A percentile compares a stretch with the other conserved stretches of the same genome.
Conservation (phyloP, 2,797 vertebrate genomes). For the Melanotaenia pygmaea region DNA sequence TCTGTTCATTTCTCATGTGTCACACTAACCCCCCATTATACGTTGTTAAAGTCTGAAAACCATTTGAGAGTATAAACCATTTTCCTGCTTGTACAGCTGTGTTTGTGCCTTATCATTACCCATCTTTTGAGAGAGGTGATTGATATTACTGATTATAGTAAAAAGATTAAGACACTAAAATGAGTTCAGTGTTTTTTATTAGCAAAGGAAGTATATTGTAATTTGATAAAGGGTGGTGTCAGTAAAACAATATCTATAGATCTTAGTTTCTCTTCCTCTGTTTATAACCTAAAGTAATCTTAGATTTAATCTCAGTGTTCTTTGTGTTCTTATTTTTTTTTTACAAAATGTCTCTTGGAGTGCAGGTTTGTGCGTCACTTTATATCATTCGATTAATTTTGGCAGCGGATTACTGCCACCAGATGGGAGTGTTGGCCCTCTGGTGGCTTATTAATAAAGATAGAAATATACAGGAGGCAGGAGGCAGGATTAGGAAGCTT, state of each 20-base stretch:
- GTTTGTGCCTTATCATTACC: conserved; percentile 32
- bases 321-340: background rate
- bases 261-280: background rate
- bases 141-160: conserved; percentile 16
- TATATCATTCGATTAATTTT: background rate
- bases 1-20: background rate
- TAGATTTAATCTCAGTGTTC: background rate
- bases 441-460: background rate
- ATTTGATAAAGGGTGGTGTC: background rate
- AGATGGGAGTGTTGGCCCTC: conserved; percentile 50
- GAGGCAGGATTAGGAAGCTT: background rate
- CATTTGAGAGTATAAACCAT: background rate
- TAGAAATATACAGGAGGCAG: background rate
- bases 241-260: background rate
- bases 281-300: background rate
- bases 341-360: background rate
- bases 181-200: background rate
- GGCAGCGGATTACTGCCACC: conserved; percentile 34
- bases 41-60: conserved; percentile 13
- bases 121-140: background rate
- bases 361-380: background rate
- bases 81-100: background rate
- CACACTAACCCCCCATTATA: background rate
- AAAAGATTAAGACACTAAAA: conserved; percentile 22
- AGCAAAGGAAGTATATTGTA: background rate